Base-by-base conservation (phyloP, 2,888 invertebrate species). In the Agrochola circellaris region DNA sequence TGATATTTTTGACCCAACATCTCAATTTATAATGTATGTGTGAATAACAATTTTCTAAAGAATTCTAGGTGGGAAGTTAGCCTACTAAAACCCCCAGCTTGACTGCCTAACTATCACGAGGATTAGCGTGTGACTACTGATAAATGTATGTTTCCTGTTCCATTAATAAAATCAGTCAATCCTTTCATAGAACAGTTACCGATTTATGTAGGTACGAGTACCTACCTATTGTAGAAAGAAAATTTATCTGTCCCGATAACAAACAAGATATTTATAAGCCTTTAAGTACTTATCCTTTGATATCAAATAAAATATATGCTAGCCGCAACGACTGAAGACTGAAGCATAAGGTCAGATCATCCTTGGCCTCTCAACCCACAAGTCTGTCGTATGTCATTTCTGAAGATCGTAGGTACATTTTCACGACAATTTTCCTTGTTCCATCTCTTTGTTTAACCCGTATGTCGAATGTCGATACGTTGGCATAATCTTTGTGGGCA, bases 361-460 rank as follows among this genome's bases (percentile, higher is more conserved):
- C 48, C 66, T 72, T 69, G 56, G 61, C 54, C 56, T 23, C 56
- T 45, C 64, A 38, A 51, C 34, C 71, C 48, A 48, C 78, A 54
- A 64, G 58, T 60, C 61, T 54, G 42, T 23, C n/a, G 5, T 2
- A 61, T 61, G 84, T 74, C 67, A 73, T 64, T 79, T 60, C 4
- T 42, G 60, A 56, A 54, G 51, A 69, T 71, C 70, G n/a, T n/a
- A n/a, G n/a, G n/a, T n/a, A 70, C 17, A 64, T 74, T 82, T 73
- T 73, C 66, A 23, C 34, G 17, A 60, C 11, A 45, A 42, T 79
- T 82, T 79, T 79, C 80, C 74, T 74, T 38, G 15, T 79, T 60
- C 61, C 23, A 51, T 62, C 30, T 70, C 34, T 73, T 56, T 56
- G 67, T 42, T 34, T 26, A 67, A 20, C 48, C 34, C 68, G 20